Conservation (phyloP, 1,140 invertebrate genomes). For the Chrysomallon squamiferum region DNA sequence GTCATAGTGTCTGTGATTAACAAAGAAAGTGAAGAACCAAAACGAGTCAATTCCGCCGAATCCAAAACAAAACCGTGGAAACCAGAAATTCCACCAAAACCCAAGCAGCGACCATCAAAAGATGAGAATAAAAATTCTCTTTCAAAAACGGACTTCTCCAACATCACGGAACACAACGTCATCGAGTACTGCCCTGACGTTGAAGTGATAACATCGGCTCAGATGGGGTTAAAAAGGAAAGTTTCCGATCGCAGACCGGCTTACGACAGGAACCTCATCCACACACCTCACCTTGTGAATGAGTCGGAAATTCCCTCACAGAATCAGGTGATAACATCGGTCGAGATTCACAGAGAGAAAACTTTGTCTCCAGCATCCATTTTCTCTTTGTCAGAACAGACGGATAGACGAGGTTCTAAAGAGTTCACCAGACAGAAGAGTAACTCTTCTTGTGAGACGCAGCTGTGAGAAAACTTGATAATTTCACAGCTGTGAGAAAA, state of each 20-base stretch:
- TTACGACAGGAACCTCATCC: not conserved
- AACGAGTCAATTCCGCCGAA: no score
- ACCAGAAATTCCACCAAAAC: no score
- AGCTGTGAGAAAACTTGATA: not conserved
- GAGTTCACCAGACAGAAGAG: not conserved
- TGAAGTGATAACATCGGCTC: not conserved
- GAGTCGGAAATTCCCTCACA: slow-evolving; percentile 26
- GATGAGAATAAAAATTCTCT: no score
- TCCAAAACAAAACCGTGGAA: no score
- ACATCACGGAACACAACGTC: not conserved
- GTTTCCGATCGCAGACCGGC: not conserved
- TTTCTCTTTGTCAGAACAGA: not conserved
- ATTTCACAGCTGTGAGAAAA: no score
- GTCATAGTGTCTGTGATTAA: no score
- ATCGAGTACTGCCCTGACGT: not conserved
- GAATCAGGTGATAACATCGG: slow-evolving; percentile 49
- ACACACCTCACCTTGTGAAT: not conserved
- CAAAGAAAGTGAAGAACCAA: no score
- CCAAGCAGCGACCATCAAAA: no score
- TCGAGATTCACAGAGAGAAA: slow-evolving; percentile 51
- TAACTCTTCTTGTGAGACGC: not conserved
- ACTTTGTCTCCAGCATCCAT: slow-evolving; percentile 20
- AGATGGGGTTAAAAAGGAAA: not conserved
- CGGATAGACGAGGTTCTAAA: not conserved
- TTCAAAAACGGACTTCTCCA: no score